Evolutionary conservation across 2,113 vertebrate species (phyloP).

Genomic region (Balaeniceps rex): DNA sequence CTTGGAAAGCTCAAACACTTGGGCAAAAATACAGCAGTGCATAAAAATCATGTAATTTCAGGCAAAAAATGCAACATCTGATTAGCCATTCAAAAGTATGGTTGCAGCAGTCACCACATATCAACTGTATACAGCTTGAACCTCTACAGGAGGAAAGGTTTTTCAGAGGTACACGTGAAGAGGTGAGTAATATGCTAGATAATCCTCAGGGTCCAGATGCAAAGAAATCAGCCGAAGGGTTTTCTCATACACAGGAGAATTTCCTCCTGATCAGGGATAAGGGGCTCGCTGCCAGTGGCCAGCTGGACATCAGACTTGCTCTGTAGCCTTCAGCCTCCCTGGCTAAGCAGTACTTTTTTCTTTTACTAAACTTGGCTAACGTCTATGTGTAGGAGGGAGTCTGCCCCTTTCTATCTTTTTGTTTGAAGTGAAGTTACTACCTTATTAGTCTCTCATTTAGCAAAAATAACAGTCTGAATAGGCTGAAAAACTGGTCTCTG

Average conservation of each 20-base stretch:
- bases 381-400: neutral
- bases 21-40: neutral
- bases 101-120: neutral
- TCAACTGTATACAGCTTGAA: neutral
- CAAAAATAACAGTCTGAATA: neutral
- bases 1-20: neutral
- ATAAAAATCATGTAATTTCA: neutral
- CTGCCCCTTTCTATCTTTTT: neutral
- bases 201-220: neutral
- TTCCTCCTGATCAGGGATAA: neutral
- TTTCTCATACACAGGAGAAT: neutral
- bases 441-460: neutral
- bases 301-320: neutral
- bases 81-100: neutral
- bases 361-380: neutral
- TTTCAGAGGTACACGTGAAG: neutral
- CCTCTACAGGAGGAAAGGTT: neutral
- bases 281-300: neutral
- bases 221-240: neutral
- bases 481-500: slow-evolving; percentile 48
- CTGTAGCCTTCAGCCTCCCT: neutral
- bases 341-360: neutral
- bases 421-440: neutral
- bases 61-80: neutral
- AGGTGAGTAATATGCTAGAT: neutral